These are phyloP conservation scores for Tetrax tetrax DNA, from an alignment of 2,113 vertebrate genomes.

Conservation along the genomic window DNA sequence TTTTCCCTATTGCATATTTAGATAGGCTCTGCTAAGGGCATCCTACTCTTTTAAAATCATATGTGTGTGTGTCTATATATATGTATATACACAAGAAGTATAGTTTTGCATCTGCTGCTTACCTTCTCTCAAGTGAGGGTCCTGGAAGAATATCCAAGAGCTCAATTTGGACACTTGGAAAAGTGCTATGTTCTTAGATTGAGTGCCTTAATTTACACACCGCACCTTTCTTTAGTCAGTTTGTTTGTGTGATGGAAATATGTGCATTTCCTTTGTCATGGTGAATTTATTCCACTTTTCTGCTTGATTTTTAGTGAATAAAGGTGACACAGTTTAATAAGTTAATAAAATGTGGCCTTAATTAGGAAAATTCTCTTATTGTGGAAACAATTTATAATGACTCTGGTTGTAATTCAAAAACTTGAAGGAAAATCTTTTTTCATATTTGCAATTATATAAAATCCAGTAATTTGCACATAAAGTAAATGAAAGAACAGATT, in stretches of 20 bases:
- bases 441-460: neutral
- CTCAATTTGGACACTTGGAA: neutral
- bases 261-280: constrained; percentile 1
- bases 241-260: constrained; percentile 20
- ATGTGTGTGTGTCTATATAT: neutral
- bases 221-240: neutral
- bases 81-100: neutral
- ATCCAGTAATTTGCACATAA: neutral
- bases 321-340: constrained; percentile 50
- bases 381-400: constrained; percentile 33
- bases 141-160: neutral
- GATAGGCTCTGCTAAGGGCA: neutral
- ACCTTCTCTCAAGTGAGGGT: neutral
- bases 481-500: neutral
- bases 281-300: constrained; percentile 43
- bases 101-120: neutral
- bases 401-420: neutral
- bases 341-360: constrained; percentile 42
- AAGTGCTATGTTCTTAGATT: neutral
- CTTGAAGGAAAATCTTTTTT: neutral
- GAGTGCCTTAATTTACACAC: constrained; percentile 8
- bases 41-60: neutral
- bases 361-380: constrained; percentile 66
- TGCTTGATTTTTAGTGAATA: constrained; percentile 42
- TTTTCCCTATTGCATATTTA: neutral